Evolutionary conservation across 2,113 vertebrate species (phyloP), one percentile per base, ranked within the genome.

Genomic region (Daphoenositta chrysoptera): DNA sequence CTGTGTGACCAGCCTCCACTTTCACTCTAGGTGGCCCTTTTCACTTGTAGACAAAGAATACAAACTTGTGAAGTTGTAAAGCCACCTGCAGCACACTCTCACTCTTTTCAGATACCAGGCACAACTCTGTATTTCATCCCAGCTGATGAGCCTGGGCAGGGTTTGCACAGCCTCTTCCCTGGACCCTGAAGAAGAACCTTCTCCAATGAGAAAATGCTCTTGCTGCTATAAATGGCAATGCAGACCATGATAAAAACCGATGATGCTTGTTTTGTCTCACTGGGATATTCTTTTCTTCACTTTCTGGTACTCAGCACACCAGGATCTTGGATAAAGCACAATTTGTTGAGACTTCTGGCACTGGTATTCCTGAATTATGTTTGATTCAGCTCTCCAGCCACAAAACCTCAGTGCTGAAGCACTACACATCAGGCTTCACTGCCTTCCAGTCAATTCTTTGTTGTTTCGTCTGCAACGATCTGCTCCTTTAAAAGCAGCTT

Each of bases 261-360:
- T 68, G 15, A 83, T 76, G 63, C 35, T 81, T 89, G 72, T 93
- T 96, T 87, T 82, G 51, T 78, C 90, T 90, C 83, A 39, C 47
- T 81, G 64, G 39, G 28, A 77, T 93, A 90, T 54, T 75, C 51
- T 93, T 92, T 93, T 58, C 39, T 94, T 78, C 5, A 2, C 60
- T 93, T 94, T 87, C 80, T 84, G 68, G 33, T 93, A 83, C 44
- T n/a, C 90, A 90, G 85, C 47, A 68, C 56, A 78, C 72, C 76
- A 95, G 85, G 88, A 78, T 96, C 81, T 96, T 87, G 60, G 85
- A 93, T 72, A 69, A 88, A 93, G 23, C 65, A 93, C 64, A 61
- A 82, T 93, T 93, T 90, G 87, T 60, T 75, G 88, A 88, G 64
- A 90, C 66, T 97, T 95, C 72, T 92, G 93, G 92, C 85, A 92